A percentile compares a stretch with the other conserved stretches of the same genome.
These are phyloP conservation scores for Octodon degus DNA, from an alignment of 2,113 vertebrate genomes.

Conservation along the genomic window DNA sequence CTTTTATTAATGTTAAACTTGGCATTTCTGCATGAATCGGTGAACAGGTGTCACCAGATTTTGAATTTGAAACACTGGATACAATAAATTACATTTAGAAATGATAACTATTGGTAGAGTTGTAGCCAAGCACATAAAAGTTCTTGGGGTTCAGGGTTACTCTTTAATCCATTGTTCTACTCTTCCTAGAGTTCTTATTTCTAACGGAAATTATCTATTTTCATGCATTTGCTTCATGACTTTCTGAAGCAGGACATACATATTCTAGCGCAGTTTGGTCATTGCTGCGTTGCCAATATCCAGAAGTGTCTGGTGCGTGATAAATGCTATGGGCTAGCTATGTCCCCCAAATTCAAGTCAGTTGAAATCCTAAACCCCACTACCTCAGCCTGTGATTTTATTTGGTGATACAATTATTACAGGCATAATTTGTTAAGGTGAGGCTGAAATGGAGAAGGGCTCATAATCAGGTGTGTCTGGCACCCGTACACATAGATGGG, in stretches of 20 bases:
- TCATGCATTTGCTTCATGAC: neutral
- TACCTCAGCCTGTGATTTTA: neutral
- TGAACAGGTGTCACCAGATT: neutral
- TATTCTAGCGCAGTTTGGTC: neutral
- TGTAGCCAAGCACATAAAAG: neutral
- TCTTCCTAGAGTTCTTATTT: neutral
- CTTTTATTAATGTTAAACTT: neutral
- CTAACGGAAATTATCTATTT: neutral
- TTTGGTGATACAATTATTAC: neutral
- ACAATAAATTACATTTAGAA: neutral
- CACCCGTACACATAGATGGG: neutral
- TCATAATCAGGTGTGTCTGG: neutral
- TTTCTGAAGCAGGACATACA: neutral
- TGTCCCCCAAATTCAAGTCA: neutral
- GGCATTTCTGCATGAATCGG: neutral
- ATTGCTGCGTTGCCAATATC: neutral
- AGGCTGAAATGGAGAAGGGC: neutral
- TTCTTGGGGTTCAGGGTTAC: neutral
- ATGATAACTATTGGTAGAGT: neutral
- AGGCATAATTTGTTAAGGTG: neutral
- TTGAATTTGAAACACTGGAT: neutral
- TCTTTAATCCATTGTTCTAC: constrained; percentile 1
- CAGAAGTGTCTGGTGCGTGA: neutral
- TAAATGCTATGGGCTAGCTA: neutral
- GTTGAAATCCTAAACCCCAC: neutral